Percentiles rank a stretch among this genome's conserved stretches.
Evolutionary conservation across 2,113 vertebrate species (phyloP).

Genomic region (Cygnus atratus): DNA sequence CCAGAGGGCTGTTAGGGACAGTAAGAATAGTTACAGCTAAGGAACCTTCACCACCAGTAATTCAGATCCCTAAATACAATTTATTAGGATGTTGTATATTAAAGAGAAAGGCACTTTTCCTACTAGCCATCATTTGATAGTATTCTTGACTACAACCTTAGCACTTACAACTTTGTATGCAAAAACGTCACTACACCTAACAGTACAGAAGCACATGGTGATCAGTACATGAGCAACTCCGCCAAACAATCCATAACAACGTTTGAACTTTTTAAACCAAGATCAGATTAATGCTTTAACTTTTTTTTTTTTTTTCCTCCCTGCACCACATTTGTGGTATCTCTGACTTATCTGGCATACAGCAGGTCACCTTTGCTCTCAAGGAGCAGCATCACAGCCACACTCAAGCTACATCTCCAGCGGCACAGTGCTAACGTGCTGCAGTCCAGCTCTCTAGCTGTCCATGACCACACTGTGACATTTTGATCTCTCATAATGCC

Average conservation of each 20-base stretch:
- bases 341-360: fast-evolving
- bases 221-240: neutral
- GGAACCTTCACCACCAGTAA: neutral
- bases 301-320: too few relatives aligned
- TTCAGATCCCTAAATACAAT: neutral
- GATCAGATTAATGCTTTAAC: neutral
- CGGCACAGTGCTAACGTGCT: fast-evolving
- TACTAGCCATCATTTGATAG: neutral
- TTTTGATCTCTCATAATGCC: fast-evolving
- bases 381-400: neutral
- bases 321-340: neutral
- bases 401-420: fast-evolving
- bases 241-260: neutral
- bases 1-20: neutral
- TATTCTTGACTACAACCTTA: neutral
- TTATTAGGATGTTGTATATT: neutral
- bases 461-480: fast-evolving
- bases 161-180: neutral
- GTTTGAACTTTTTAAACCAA: neutral
- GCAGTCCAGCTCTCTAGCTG: neutral
- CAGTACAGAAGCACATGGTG: fast-evolving
- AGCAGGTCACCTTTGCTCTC: neutral
- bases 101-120: neutral
- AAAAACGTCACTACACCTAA: neutral
- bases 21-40: neutral